phyloP scores from a whole-genome alignment of 2,113 vertebrate genomes.

The Chloebia gouldiae region DNA sequence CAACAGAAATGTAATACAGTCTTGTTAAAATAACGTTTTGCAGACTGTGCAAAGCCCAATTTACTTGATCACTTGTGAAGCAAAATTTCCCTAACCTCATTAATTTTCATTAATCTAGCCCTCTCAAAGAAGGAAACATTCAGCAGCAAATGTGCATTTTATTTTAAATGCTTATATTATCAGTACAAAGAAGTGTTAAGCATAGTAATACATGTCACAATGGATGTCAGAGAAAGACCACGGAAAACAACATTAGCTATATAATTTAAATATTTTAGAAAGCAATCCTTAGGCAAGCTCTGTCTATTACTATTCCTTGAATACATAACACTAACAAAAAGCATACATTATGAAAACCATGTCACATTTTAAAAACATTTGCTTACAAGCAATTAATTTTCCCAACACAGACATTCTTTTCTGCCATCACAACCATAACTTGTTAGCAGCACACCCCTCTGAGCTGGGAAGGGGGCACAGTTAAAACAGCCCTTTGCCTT shows the following conservation, averaged over 20 bases:
- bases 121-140: constrained; percentile 25
- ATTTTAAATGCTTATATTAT: constrained; percentile 6
- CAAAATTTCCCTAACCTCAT: constrained; percentile 13
- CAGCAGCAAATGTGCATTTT: constrained; percentile 7
- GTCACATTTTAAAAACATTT: background rate
- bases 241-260: background rate
- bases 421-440: background rate
- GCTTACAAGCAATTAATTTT: background rate
- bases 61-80: constrained; percentile 22
- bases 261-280: background rate
- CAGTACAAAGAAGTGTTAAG: background rate
- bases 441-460: background rate
- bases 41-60: background rate
- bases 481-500: background rate
- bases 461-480: background rate
- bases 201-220: background rate
- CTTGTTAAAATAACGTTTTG: background rate
- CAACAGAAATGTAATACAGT: background rate
- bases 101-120: constrained; percentile 37
- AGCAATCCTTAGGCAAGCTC: background rate
- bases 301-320: background rate
- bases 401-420: background rate
- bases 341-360: background rate
- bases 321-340: background rate
- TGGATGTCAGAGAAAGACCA: background rate